Evolutionary conservation across 2,888 invertebrate species (phyloP).

Genomic region (Tridacna crocea): DNA sequence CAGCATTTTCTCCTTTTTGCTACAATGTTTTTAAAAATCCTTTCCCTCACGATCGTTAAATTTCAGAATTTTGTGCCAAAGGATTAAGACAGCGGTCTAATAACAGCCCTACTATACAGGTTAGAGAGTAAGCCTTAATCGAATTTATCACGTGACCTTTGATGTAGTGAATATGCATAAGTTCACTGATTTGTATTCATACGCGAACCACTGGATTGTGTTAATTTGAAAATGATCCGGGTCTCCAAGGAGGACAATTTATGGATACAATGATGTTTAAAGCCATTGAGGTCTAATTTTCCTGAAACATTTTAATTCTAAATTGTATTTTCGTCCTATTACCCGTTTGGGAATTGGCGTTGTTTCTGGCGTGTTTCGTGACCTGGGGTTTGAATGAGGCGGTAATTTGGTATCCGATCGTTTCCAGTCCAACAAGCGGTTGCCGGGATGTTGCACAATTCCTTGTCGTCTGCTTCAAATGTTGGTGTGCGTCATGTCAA

Average conservation of each 20-base stretch:
- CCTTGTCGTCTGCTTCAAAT: neutral
- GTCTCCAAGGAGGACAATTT: conserved; percentile 33
- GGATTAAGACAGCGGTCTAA: neutral
- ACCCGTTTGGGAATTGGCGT: conserved; percentile 25
- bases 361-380: conserved; percentile 23
- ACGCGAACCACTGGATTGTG: conserved; percentile 33
- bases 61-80: too few relatives aligned
- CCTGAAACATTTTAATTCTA: conserved; percentile 46
- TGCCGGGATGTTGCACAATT: neutral
- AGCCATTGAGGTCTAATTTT: conserved; percentile 49
- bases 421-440: neutral
- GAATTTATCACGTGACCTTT: conserved; percentile 20
- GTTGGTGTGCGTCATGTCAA: neutral
- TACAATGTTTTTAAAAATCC: too few relatives aligned
- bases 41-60: too few relatives aligned
- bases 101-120: too few relatives aligned
- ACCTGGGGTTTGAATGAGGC: conserved; percentile 33
- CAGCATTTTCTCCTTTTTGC: too few relatives aligned
- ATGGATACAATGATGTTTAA: conserved; percentile 43
- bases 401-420: conserved; percentile 1
- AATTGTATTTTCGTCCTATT: conserved; percentile 43
- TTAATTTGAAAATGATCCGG: conserved; percentile 37
- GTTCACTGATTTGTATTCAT: conserved; percentile 32
- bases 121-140: neutral
- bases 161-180: conserved; percentile 23